Evolutionary conservation across 2,888 invertebrate genomes (phyloP).

Genomic region (Sycophila texana): DNA sequence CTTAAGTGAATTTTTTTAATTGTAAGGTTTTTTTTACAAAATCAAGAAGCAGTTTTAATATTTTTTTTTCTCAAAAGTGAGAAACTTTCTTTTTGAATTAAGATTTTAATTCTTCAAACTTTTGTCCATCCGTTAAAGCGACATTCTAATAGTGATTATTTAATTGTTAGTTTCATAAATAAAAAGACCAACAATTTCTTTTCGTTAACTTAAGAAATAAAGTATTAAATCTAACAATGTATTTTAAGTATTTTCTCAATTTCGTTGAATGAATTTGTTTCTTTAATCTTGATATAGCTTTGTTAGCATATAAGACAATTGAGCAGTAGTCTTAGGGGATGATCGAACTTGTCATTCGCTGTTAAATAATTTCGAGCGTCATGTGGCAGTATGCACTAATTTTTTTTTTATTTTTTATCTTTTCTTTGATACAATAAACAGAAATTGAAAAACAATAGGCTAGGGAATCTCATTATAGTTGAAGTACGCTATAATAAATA

Average conservation of each 20-base stretch:
- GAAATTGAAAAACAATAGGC: constrained; percentile 44
- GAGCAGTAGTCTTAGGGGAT: constrained; percentile 57
- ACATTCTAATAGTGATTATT: neutral
- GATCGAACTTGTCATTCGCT: constrained; percentile 70
- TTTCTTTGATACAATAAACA: constrained; percentile 40
- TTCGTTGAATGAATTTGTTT: constrained; percentile 22
- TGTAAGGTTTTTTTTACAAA: too few species aligned
- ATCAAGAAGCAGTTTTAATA: too few species aligned
- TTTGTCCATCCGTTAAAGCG: too few species aligned
- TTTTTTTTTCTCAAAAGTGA: too few species aligned
- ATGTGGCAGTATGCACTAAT: constrained; percentile 34
- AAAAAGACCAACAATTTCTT: neutral
- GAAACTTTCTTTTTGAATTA: too few species aligned
- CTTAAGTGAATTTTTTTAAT: too few species aligned
- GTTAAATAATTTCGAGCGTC: constrained; percentile 58
- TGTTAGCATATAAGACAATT: constrained; percentile 56
- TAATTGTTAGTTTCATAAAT: constrained; percentile 23
- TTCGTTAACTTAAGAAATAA: constrained; percentile 2
- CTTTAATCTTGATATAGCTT: constrained; percentile 39
- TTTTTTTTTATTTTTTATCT: constrained; percentile 30
- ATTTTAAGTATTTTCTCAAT: constrained; percentile 27
- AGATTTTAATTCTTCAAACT: too few species aligned
- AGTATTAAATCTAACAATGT: constrained; percentile 30
- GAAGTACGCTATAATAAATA: constrained; percentile 69
- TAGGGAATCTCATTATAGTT: constrained; percentile 66